A percentile compares a stretch with the other conserved stretches of the same genome.
phyloP scores from a whole-genome alignment of 2,113 vertebrate species.

The Chloropsis cyanopogon region DNA sequence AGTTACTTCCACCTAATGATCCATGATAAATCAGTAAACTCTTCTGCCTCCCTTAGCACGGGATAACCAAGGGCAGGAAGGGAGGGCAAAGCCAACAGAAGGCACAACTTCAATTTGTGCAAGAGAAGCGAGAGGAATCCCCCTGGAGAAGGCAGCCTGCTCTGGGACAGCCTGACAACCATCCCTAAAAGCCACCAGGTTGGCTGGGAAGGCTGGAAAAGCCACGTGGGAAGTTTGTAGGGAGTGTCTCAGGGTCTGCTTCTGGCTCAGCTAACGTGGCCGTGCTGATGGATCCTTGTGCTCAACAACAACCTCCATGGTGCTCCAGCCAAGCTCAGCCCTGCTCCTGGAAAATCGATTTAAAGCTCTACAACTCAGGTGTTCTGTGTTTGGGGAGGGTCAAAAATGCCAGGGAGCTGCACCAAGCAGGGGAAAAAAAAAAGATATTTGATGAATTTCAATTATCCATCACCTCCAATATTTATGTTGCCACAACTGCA shows the following conservation, averaged over 20 bases:
- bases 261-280: background rate
- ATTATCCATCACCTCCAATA: background rate
- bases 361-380: background rate
- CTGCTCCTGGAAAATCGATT: background rate
- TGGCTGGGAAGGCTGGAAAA: background rate
- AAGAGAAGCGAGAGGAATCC: background rate
- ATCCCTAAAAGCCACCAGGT: background rate
- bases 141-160: background rate
- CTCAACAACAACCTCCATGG: background rate
- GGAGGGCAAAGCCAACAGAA: background rate
- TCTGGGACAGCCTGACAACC: background rate
- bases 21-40: constrained; percentile 68
- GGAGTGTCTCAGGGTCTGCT: background rate
- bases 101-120: background rate
- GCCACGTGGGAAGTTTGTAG: background rate
- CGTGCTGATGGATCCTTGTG: background rate
- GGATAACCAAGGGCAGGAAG: background rate
- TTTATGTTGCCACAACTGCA: fast-evolving
- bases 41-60: constrained; percentile 29
- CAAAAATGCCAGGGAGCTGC: background rate
- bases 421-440: fast-evolving
- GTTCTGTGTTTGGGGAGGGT: background rate
- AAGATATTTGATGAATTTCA: background rate
- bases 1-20: constrained; percentile 69
- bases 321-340: background rate